Percentiles rank a stretch among this genome's conserved stretches.
phyloP scores from a whole-genome alignment of 2,888 invertebrate species.

The Platynereis dumerilii region DNA sequence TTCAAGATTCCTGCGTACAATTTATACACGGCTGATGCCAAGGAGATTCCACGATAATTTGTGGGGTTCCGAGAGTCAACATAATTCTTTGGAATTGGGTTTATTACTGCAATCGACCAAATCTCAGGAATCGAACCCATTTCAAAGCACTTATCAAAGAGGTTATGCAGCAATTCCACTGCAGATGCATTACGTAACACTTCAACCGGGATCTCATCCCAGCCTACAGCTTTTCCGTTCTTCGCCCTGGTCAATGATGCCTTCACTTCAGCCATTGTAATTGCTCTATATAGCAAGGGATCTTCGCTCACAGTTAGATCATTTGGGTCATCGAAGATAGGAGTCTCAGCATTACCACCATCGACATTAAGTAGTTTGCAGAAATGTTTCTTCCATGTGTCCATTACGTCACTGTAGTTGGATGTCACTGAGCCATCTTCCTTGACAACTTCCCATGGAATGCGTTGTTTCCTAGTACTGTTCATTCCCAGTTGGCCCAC shows the following conservation, averaged over 20 bases:
- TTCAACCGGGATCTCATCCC: background rate
- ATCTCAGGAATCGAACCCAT: background rate
- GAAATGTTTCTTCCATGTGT: background rate
- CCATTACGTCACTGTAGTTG: background rate
- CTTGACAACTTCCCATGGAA: background rate
- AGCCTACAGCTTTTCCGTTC: background rate
- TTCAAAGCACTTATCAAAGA: background rate
- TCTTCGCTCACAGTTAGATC: background rate
- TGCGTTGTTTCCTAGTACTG: background rate
- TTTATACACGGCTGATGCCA: background rate
- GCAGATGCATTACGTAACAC: background rate
- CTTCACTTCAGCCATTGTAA: background rate
- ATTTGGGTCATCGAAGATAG: background rate
- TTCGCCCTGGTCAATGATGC: background rate
- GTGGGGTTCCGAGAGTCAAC: background rate
- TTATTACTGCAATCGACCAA: background rate
- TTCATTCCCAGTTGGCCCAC: background rate
- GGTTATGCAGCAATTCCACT: background rate
- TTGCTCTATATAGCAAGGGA: background rate
- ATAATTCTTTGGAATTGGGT: background rate
- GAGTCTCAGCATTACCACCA: background rate
- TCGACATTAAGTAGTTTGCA: background rate
- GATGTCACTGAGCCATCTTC: background rate
- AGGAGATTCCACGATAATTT: background rate
- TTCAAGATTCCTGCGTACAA: background rate